These are phyloP conservation scores for Halcyon leucocephala DNA, from an alignment of 2,797 vertebrate species.

Conservation along the genomic window DNA sequence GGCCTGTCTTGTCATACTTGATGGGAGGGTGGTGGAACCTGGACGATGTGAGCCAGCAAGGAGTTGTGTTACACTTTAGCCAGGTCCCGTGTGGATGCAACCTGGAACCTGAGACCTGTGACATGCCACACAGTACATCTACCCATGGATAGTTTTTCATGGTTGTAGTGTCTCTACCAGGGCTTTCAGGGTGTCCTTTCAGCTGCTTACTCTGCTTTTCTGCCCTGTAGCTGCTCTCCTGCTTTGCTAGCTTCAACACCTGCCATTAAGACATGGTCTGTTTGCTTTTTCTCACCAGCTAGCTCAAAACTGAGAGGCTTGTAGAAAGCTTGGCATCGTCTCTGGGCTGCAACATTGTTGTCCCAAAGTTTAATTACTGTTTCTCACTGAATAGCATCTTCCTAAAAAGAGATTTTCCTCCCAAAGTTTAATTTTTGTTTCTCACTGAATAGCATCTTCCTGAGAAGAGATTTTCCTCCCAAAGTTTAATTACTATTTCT, in stretches of 20 bases:
- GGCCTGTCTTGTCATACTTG: background rate
- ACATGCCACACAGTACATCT: background rate
- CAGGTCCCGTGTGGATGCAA: background rate
- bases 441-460: background rate
- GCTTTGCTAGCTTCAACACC: background rate
- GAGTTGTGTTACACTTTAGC: background rate
- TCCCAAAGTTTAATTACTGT: background rate
- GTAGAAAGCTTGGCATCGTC: background rate
- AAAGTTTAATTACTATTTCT: background rate
- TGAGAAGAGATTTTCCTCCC: background rate
- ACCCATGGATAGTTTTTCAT: accelerated
- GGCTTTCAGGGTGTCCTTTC: background rate
- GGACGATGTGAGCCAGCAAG: accelerated
- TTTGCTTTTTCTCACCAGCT: background rate
- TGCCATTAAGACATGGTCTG: background rate
- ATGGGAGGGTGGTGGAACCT: accelerated
- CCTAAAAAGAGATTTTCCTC: background rate
- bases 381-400: background rate
- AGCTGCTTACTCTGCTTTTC: background rate
- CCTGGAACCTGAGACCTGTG: background rate
- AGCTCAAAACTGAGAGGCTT: background rate
- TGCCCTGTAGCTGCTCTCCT: background rate
- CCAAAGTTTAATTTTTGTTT: background rate
- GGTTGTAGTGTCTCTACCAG: background rate
- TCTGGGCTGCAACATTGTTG: background rate